These are phyloP conservation scores for Orientallactaga sibirica DNA, from an alignment of 2,797 vertebrate species.

Conservation along the genomic window DNA sequence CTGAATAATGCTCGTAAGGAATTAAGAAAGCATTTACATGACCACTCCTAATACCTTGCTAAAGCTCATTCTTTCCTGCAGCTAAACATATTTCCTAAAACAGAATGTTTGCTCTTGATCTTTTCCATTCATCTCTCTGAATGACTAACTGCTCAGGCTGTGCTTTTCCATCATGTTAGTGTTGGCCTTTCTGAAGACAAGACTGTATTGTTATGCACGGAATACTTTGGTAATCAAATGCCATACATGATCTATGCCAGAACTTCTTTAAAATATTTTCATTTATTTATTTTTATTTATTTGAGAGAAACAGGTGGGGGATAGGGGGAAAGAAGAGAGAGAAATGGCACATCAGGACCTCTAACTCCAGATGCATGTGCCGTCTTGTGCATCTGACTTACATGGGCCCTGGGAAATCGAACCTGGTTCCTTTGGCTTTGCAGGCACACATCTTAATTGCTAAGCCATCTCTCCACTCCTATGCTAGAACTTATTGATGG, in stretches of 20 bases:
- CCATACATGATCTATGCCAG: neutral
- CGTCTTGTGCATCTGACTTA: too few relatives aligned
- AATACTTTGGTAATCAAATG: constrained; percentile 17
- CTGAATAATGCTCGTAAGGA: neutral
- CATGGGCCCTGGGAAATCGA: too few relatives aligned
- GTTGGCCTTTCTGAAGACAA: neutral
- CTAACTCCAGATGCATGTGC: too few relatives aligned
- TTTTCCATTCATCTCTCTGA: neutral
- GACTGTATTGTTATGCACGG: neutral
- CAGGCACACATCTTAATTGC: too few relatives aligned
- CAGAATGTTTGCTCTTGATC: neutral
- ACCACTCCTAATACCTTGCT: neutral
- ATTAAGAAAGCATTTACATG: neutral
- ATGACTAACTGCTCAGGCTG: neutral
- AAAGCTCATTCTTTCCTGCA: neutral
- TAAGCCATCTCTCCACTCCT: neutral
- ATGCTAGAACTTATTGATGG: neutral
- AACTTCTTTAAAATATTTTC: neutral
- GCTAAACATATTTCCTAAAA: neutral
- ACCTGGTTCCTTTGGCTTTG: too few relatives aligned
- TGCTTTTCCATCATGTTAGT: neutral
- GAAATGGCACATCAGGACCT: too few relatives aligned
- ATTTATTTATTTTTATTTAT: too few relatives aligned
- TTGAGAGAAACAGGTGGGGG: too few relatives aligned
- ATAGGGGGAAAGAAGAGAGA: too few relatives aligned